Base-by-base conservation (phyloP, 2,113 vertebrate species). In the Atherinomorus stipes region DNA sequence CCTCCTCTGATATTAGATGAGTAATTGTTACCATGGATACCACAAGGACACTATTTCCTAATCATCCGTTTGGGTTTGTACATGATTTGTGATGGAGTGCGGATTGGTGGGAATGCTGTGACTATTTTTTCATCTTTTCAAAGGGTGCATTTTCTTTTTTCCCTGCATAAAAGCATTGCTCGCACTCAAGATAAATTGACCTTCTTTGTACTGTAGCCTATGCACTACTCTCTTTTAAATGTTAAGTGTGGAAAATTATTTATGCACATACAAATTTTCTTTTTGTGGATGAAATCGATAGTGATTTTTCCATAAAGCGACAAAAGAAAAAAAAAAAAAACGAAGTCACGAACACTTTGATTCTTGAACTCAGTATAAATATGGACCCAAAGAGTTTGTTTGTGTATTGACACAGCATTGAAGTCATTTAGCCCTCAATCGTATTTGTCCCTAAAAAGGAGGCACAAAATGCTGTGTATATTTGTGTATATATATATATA, bases 141-240 rank as follows among this genome's bases (percentile, higher is more conserved):
- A 72, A 83, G 7, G 7, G 19, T 53, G 5, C 4, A n/a, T 53
- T 71, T 19, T 37, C 4, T 21, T 15, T 5, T 18, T 11, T 58
- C 8, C 45, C 44, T n/a, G n/a, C 37, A 69, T 64, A 56, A 76
- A 64, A 76, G 67, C n/a, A 61, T n/a, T 18, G 11, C 2, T 25
- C 71, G 13, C 31, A 37, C 56, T 31, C 71, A 12, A 73, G 61
- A 73, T 78, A n/a, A 78, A 76, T 71, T 52, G 22, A 66, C 63
- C 52, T 79, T 47, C 10, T 74, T 18, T 22, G 31, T n/a, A 67
- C 11, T 38, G 6, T 38, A 38, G 11, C 37, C 5, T 64, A 64
- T 67, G 59, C 40, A 15, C 50, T 56, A 64, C 26, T 62, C 1
- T 53, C 58, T 76, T 45, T 40, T 74, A 28, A 71, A 74, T 52